A percentile compares a stretch with the other conserved stretches of the same genome.
phyloP scores from a whole-genome alignment of 2,888 invertebrate genomes.

The Dasypolia templi region DNA sequence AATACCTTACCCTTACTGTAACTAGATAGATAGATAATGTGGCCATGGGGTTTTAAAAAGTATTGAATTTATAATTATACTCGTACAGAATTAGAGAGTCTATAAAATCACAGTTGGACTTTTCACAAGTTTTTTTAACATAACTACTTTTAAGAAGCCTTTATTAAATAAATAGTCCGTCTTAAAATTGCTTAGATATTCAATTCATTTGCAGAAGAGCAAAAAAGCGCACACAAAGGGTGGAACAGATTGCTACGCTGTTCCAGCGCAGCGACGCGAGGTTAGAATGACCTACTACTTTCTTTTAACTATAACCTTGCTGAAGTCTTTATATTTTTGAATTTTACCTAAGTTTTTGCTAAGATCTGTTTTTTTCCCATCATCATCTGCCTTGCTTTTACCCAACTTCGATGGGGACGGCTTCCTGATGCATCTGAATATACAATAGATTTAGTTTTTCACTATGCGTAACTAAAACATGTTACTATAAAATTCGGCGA shows the following conservation, averaged over 20 bases:
- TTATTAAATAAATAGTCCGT: not conserved
- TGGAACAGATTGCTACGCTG: slow-evolving; percentile 28
- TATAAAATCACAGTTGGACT: too few species aligned
- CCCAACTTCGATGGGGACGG: not conserved
- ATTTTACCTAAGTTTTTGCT: not conserved
- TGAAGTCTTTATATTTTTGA: slow-evolving; percentile 13
- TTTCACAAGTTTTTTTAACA: too few species aligned
- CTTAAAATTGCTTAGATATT: not conserved
- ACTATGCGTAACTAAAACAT: not conserved
- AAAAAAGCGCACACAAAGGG: slow-evolving; percentile 30
- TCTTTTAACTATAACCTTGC: slow-evolving; percentile 8
- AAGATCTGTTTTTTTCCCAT: not conserved
- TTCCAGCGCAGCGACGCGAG: not conserved
- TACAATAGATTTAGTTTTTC: not conserved
- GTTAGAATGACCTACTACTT: slow-evolving; percentile 37
- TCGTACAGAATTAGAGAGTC: too few species aligned
- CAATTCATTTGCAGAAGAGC: not conserved
- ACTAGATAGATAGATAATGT: not conserved
- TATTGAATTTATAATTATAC: too few species aligned
- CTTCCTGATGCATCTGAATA: not conserved
- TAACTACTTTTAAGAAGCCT: not conserved
- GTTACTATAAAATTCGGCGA: not conserved
- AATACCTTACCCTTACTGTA: slow-evolving; percentile 11
- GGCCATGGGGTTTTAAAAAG: too few species aligned
- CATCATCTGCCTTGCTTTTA: too few species aligned